Evolutionary conservation across 1,140 invertebrate species (phyloP), one percentile per base, ranked within the genome.

Genomic region (Bombus fervidus): DNA sequence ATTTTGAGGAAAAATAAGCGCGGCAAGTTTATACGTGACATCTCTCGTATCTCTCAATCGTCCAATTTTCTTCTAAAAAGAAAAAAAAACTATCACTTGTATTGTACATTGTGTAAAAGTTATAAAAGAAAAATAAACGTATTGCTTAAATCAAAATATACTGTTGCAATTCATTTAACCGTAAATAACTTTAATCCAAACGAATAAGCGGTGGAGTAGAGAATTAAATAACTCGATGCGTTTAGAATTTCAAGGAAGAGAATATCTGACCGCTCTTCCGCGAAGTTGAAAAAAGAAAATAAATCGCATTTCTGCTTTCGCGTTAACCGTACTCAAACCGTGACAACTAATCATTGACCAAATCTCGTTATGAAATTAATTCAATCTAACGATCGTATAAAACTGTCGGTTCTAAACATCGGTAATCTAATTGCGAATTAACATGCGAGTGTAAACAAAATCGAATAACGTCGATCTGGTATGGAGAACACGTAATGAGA

Each of bases 1-100:
- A 93, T 92, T 92, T 93, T 91, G 86, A 89, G 87, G 91, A 85
- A 89, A 90, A 87, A 89, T 71, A 80, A 85, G 78, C 87, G 81
- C 81, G 91, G 71, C 72, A 73, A 77, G 69, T 85, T 83, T 71
- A 79, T 22, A 34, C 28, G 31, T 1, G 64, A 43, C 25, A 8
- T 62, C 34, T 57, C 47, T 22, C 18, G 0, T 53, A 22, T 22
- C 47, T 53, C 47, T 53, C 47, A 53, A 62, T 62, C 3, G 3
- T 28, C 8, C 57, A 15, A 62, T n/a, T 62, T 15, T 9, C 18
- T 15, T 39, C 68, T 5, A 53, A 53, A 53, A 53, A 53, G 18
- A 18, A 47, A 37, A 12, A 28, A 1, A 25, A 39, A 28, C 18
- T 9, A 34, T 68, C 8, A 9, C 18, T 9, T 18, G 13, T 34